Evolutionary conservation across 2,888 invertebrate species (phyloP).

Genomic region (Galeruca laticollis): DNA sequence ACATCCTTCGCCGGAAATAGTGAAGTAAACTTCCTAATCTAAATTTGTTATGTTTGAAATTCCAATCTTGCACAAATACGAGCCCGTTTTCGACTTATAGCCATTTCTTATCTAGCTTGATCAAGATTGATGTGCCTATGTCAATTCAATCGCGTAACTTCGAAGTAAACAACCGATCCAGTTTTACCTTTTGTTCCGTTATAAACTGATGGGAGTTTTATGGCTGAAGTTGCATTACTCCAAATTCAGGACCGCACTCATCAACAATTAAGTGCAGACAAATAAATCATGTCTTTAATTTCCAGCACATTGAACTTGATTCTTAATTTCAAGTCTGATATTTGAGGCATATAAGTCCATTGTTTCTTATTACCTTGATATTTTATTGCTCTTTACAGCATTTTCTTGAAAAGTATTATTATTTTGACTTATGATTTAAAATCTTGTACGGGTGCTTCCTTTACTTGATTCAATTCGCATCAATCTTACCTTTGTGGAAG

Average conservation of each 20-base stretch:
- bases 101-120: constrained; percentile 17
- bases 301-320: too few species aligned
- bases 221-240: background rate
- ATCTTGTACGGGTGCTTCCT: too few species aligned
- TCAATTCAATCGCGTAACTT: constrained; percentile 22
- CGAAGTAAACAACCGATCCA: constrained; percentile 11
- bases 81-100: constrained; percentile 4
- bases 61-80: constrained; percentile 22
- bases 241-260: background rate
- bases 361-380: too few species aligned
- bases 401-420: too few species aligned
- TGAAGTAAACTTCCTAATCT: constrained; percentile 9
- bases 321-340: too few species aligned
- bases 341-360: too few species aligned
- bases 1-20: background rate
- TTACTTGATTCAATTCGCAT: too few species aligned
- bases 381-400: too few species aligned
- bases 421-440: too few species aligned
- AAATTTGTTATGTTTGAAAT: constrained; percentile 21
- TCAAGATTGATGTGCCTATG: constrained; percentile 27
- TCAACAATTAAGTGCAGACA: background rate
- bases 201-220: constrained; percentile 13
- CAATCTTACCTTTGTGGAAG: too few species aligned
- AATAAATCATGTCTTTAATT: too few species aligned
- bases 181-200: constrained; percentile 16